Conservation (phyloP, 2,888 invertebrate genomes). For the Esperia sulphurella region DNA sequence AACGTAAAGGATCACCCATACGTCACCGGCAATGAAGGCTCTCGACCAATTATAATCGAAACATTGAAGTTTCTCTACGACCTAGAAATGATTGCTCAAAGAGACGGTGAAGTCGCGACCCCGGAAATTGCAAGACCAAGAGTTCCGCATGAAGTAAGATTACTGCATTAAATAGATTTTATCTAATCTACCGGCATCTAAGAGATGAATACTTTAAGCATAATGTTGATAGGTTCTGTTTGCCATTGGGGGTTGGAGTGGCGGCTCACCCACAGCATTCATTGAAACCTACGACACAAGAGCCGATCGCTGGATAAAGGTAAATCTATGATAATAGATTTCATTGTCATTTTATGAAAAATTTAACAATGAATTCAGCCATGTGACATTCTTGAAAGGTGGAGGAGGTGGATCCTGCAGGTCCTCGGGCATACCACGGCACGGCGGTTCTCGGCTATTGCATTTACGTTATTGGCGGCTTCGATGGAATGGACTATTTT, state of each 20-base stretch:
- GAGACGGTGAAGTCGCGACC: constrained; percentile 90
- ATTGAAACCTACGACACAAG: constrained; percentile 94
- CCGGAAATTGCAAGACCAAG: constrained; percentile 91
- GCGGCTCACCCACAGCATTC: constrained; percentile 85
- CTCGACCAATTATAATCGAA: constrained; percentile 93
- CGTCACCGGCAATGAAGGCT: constrained; percentile 89
- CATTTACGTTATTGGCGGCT: constrained; percentile 95
- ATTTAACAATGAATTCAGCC: not conserved
- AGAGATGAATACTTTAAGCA: too few relatives aligned
- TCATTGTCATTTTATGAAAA: not conserved
- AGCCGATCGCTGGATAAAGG: constrained; percentile 93
- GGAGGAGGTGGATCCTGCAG: constrained; percentile 88
- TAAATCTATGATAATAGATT: constrained; percentile 25
- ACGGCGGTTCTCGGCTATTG: constrained; percentile 91
- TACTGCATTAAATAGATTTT: not conserved
- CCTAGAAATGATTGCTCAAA: constrained; percentile 89
- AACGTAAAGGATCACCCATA: constrained; percentile 93
- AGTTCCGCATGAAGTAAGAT: constrained; percentile 86
- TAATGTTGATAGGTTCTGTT: constrained; percentile 82
- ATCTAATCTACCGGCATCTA: too few relatives aligned
- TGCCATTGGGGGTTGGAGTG: constrained; percentile 80
- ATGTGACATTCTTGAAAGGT: constrained; percentile 58
- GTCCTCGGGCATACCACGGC: constrained; percentile 96
- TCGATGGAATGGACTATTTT: constrained; percentile 93
- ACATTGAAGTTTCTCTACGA: constrained; percentile 95